Base-by-base conservation (phyloP, 1,140 invertebrate species). In the Heliconius congener region DNA sequence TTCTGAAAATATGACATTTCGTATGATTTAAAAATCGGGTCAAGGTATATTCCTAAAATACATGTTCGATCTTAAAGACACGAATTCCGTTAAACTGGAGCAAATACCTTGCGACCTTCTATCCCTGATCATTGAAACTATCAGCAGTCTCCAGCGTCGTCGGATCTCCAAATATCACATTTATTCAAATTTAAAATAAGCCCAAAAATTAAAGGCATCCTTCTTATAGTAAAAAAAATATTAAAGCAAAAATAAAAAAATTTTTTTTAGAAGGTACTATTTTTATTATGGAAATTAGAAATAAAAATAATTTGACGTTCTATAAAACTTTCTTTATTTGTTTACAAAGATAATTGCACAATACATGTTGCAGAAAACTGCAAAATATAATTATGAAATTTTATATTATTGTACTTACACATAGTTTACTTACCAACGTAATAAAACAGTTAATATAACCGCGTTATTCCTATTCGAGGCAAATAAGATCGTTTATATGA, bases 371-470 rank as follows among this genome's bases (percentile, higher is more conserved):
- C 78, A 79, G 50, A 75, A 79, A 72, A 76, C 78, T 79, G 73
- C 73, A 79, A 76, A 79, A 79, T 39, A 60, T 50, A 71, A 71
- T 52, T 74, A 76, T 72, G 46, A 46, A 71, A 79, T 66, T 57
- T 66, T 27, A 66, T 23, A 66, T 27, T 66, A 66, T 66, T 66
- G 60, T 66, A 30, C 60, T 66, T 66, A 66, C 23, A 30, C 60
- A 16, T 66, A 66, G 60, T 30, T 66, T 66, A 66, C 60, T 66
- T 66, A 66, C 60, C 60, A 27, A 66, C 23, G 60, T 66, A 66
- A 66, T 66, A 66, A 66, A 30, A 71, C 77, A 83, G 82, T 81
- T 81, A 83, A 83, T 75, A 83, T 83, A 83, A 83, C 82, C 77
- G 77, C 50, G 74, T 81, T 37, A 46, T 50, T 76, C 73, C 46